Evolutionary conservation across 2,888 invertebrate genomes (phyloP).

Genomic region (Acanthoscelides obtectus): DNA sequence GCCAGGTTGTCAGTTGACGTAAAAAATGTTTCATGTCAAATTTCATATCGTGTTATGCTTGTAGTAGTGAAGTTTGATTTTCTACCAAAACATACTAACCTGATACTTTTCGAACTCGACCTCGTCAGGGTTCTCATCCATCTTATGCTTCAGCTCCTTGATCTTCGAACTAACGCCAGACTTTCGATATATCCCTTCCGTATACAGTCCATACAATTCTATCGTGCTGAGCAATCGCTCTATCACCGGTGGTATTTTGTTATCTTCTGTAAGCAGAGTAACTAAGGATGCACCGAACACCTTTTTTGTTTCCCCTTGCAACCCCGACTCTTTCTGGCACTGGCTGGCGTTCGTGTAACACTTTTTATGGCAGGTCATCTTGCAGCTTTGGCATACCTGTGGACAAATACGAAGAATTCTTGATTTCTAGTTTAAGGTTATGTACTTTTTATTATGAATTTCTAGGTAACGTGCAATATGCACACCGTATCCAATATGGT

Average conservation of each 20-base stretch:
- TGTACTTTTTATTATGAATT: too few relatives aligned
- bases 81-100: too few relatives aligned
- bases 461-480: too few relatives aligned
- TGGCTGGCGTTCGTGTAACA: constrained; percentile 71
- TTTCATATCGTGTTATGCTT: too few relatives aligned
- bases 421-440: too few relatives aligned
- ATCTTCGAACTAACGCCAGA: constrained; percentile 83
- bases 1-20: too few relatives aligned
- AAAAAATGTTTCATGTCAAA: too few relatives aligned
- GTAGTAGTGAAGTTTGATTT: too few relatives aligned
- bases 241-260: constrained; percentile 81
- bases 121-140: constrained; percentile 72
- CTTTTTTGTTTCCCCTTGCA: constrained; percentile 52
- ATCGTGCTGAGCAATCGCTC: constrained; percentile 85
- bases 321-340: constrained; percentile 52
- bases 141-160: constrained; percentile 66
- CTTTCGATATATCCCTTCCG: constrained; percentile 90
- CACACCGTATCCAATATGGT: too few relatives aligned
- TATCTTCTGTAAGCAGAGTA: constrained; percentile 67
- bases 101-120: constrained; percentile 74
- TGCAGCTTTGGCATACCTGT: constrained; percentile 68
- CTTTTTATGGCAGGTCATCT: constrained; percentile 90
- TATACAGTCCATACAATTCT: constrained; percentile 87
- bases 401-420: too few relatives aligned
- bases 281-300: constrained; percentile 80